Percentiles rank a stretch among this genome's conserved stretches.
phyloP scores from a whole-genome alignment of 2,797 vertebrate genomes.

The Phoxinus dragarum region DNA sequence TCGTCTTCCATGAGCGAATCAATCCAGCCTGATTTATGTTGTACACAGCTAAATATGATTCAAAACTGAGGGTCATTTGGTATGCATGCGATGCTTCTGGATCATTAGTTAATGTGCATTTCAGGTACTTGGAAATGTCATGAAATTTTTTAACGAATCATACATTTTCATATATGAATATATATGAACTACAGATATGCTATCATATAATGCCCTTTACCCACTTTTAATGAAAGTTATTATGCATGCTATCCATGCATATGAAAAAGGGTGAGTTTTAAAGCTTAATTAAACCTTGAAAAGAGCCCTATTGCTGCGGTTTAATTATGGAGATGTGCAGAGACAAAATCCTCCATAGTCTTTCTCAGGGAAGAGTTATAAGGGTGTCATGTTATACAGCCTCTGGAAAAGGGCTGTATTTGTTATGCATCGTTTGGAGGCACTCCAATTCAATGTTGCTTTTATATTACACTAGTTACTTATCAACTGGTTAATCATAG shows the following conservation, averaged over 20 bases:
- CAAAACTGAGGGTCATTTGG: not conserved
- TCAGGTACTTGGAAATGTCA: not conserved
- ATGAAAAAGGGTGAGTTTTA: slow-evolving; percentile 19
- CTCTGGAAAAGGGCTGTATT: slow-evolving; percentile 18
- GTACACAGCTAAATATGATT: slow-evolving; percentile 9
- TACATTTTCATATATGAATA: slow-evolving; percentile 20
- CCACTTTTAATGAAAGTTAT: slow-evolving; percentile 15
- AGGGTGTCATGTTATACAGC: slow-evolving; percentile 22
- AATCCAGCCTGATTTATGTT: slow-evolving; percentile 29
- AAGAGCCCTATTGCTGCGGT: slow-evolving; percentile 11
- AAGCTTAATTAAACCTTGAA: slow-evolving; percentile 41
- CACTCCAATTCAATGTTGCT: not conserved
- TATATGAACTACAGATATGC: not conserved
- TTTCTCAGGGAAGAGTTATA: slow-evolving; percentile 24
- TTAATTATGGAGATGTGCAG: slow-evolving; percentile 39
- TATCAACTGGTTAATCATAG: not conserved
- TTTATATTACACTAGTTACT: not conserved
- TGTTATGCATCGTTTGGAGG: slow-evolving; percentile 20
- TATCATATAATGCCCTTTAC: not conserved
- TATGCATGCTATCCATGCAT: slow-evolving; percentile 19
- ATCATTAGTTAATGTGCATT: slow-evolving; percentile 13
- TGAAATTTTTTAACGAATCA: not conserved
- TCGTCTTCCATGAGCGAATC: slow-evolving; percentile 14
- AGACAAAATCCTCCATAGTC: slow-evolving; percentile 13
- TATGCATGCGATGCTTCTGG: slow-evolving; percentile 8